Evolutionary conservation across 2,888 invertebrate species (phyloP), one percentile per base, ranked within the genome.

Genomic region (Drosophila lutescens): DNA sequence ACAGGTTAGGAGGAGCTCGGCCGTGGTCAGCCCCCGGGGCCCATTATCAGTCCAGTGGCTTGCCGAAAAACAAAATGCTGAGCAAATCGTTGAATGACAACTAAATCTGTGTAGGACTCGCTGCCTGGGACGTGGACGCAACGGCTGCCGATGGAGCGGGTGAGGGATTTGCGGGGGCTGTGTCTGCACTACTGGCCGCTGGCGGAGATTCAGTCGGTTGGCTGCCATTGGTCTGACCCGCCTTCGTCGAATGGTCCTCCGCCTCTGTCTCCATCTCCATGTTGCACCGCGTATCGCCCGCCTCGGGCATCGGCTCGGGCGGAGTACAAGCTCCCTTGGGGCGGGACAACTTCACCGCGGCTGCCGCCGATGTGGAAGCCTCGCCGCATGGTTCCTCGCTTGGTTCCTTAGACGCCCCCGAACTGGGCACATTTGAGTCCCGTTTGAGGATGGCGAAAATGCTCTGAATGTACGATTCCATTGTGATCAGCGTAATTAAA

Each of bases 391-490:
- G 71, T 36, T 90, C 83, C 38, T 87, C 88, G 71, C 67, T 71
- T 53, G 80, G 69, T 30, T 87, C 79, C 40, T 75, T 70, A 23
- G 13, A 72, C 0, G 56, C 50, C 10, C 47, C 59, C 20, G 72
- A 26, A 32, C 43, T 74, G 36, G 77, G 54, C 13, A 40, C 23
- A 65, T 76, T 86, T 20, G 88, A 83, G 43, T 92, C 92, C 26
- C 90, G 89, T 73, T 92, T 91, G 59, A 92, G 90, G 51, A 92
- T 88, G 55, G 86, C 80, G 46, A 92, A 86, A 75, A 92, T 92
- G 60, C 87, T 89, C 65, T 90, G 90, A 26, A 92, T 92, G 60
- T 91, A 91, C n/a, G 91, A 89, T 68, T 92, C 92, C 89, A 92
- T 91, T 26, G 91, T 92, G 38, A 86, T 81, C 66, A 92, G 71